phyloP scores from a whole-genome alignment of 2,797 vertebrate species.

The Peromyscus nudipes region DNA sequence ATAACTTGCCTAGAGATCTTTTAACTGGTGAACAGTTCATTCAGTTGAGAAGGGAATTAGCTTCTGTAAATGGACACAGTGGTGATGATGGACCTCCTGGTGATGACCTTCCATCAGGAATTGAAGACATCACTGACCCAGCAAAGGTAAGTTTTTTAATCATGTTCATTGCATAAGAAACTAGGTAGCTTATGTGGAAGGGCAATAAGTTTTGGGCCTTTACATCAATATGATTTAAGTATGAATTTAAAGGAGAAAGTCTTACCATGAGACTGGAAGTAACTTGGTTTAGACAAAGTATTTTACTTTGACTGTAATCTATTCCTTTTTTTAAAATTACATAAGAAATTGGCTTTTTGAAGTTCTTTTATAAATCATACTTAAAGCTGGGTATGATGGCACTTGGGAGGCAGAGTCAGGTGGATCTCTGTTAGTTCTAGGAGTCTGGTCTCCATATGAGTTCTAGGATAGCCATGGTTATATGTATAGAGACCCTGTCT shows the following conservation, averaged over 20 bases:
- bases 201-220: not conserved
- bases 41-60: conserved; percentile 94
- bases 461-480: not conserved
- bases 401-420: not conserved
- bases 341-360: conserved; percentile 14
- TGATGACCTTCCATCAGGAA: conserved; percentile 94
- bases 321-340: not conserved
- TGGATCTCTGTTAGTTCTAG: not conserved
- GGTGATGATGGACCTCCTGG: conserved; percentile 90
- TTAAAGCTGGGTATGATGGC: not conserved
- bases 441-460: not conserved
- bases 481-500: not conserved
- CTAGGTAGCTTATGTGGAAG: not conserved
- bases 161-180: not conserved
- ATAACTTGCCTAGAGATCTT: conserved; percentile 96
- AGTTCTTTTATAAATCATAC: conserved; percentile 42
- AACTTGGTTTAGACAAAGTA: conserved; percentile 13
- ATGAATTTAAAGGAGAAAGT: conserved; percentile 31
- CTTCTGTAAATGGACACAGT: conserved; percentile 91
- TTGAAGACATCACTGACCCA: conserved; percentile 96
- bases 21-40: conserved; percentile 97
- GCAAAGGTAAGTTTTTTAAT: conserved; percentile 92
- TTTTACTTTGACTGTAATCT: conserved; percentile 42
- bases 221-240: not conserved
- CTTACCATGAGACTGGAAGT: conserved; percentile 19